Evolutionary conservation across 2,113 vertebrate species (phyloP), one percentile per base, ranked within the genome.

Genomic region (Pao palembangensis): DNA sequence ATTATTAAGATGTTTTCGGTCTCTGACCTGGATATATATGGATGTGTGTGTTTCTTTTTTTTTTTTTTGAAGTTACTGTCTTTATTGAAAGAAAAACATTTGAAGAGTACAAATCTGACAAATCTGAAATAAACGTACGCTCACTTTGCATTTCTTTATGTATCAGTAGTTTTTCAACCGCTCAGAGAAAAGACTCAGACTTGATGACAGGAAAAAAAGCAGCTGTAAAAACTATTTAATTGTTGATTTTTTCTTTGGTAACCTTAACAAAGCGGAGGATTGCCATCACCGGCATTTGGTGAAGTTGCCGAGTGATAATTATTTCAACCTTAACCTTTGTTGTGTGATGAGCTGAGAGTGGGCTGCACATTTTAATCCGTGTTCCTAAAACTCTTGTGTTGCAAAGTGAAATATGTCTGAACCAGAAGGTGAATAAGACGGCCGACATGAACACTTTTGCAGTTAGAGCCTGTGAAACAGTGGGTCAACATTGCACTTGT

Each of bases 401-500:
- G 28, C 8, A 8, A 31, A 1, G 28, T 31, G 28, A 31, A 6
- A 1, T 6, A 31, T 31, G 28, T 13, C 8, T 2, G 48, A 23
- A 3, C 21, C 21, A 23, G 21, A 23, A 2, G 21, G 21, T 23
- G 21, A 23, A 23, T 23, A 19, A 66, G 57, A 58, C 34, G 46
- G 59, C 68, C 72, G 50, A 60, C 51, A 8, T 59, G 49, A 55
- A n/a, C 2, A 2, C 41, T 57, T 65, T 79, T 80, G 50, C 55
- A 76, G 66, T 58, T 61, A 53, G 53, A 71, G 55, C 70, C 68
- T 73, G 77, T 82, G 72, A 71, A 87, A 83, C 59, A 73, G 69
- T 76, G 71, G 64, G 78, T 74, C 66, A 75, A 73, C 80, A 78
- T 75, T 79, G 79, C 78, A 86, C 80, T 80, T 89, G 84, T 88